phyloP scores from a whole-genome alignment of 2,888 invertebrate species.

The Embidobia sp. region DNA sequence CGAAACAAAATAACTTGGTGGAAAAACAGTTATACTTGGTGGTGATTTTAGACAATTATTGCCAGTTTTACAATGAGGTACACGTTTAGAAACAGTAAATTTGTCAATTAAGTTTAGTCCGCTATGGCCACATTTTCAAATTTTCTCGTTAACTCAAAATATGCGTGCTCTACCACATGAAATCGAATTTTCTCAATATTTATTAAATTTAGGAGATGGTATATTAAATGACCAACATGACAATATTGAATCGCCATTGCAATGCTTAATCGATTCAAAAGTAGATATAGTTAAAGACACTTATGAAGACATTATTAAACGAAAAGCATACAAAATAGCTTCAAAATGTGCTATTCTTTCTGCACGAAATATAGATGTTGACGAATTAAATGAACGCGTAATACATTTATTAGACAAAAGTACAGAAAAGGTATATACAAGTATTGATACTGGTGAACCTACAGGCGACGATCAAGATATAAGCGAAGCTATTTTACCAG shows the following conservation, averaged over 20 bases:
- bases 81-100: not conserved
- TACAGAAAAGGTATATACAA: not conserved
- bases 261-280: too few relatives aligned
- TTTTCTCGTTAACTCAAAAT: not conserved
- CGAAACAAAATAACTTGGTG: too few relatives aligned
- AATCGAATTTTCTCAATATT: too few relatives aligned
- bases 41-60: too few relatives aligned
- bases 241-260: too few relatives aligned
- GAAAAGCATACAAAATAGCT: not conserved
- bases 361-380: not conserved
- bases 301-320: not conserved
- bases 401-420: not conserved
- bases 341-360: not conserved
- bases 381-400: not conserved
- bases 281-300: not conserved
- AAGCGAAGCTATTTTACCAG: not conserved
- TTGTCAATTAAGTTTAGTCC: not conserved
- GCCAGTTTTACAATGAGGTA: not conserved
- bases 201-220: too few relatives aligned
- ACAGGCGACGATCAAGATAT: not conserved
- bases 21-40: too few relatives aligned
- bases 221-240: too few relatives aligned
- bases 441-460: not conserved
- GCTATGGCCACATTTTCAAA: not conserved
- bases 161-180: too few relatives aligned